Evolutionary conservation across 2,888 invertebrate species (phyloP).

Genomic region (Strigamia crassipes): DNA sequence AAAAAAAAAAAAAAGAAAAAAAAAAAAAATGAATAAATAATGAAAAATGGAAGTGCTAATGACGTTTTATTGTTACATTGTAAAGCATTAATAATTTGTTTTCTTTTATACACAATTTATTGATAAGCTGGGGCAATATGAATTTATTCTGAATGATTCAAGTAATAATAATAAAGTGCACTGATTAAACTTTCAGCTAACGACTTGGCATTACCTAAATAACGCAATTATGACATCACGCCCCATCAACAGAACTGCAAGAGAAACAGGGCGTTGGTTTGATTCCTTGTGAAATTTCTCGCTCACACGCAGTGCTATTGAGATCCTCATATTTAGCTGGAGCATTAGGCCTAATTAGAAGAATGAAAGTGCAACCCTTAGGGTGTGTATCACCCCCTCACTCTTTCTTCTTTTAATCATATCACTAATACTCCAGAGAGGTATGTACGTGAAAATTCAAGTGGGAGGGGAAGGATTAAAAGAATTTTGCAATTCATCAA

Average conservation of each 20-base stretch:
- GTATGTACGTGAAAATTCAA: background rate
- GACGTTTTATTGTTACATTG: too few relatives aligned
- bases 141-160: constrained; percentile 13
- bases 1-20: too few relatives aligned
- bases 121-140: background rate
- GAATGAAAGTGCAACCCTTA: constrained; percentile 40
- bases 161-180: constrained; percentile 42
- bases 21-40: too few relatives aligned
- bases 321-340: constrained; percentile 36
- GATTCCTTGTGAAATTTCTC: constrained; percentile 40
- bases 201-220: constrained; percentile 40
- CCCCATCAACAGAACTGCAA: constrained; percentile 35
- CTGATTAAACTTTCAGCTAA: constrained; percentile 39
- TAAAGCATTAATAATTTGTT: too few relatives aligned
- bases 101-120: background rate
- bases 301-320: constrained; percentile 39
- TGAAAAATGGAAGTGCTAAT: too few relatives aligned
- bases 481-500: constrained; percentile 42
- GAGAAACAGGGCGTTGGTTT: constrained; percentile 40
- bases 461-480: constrained; percentile 38
- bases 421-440: constrained; percentile 36
- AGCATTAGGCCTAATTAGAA: constrained; percentile 40
- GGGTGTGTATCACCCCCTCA: constrained; percentile 33
- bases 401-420: constrained; percentile 40
- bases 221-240: constrained; percentile 42